Evolutionary conservation across 2,888 invertebrate genomes (phyloP), one percentile per base, ranked within the genome.

Genomic region (Chrysolina haemoptera): DNA sequence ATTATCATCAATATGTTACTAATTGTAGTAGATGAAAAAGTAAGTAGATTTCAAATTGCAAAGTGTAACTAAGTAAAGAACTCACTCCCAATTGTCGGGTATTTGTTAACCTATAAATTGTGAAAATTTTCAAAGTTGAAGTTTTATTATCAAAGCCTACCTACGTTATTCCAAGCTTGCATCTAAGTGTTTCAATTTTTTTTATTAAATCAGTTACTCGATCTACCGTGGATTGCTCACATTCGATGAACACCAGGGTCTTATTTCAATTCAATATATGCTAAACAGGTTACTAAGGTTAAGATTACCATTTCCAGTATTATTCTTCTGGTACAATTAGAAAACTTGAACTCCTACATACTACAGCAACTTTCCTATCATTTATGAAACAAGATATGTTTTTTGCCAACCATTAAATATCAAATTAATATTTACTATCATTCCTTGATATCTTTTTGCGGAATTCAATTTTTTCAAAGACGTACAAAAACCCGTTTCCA

Each of bases 401-500:
- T 67, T 46, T 55, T 40, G 22, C 22, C 35, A 35, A 35, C 27
- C 65, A 71, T 71, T 68, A 67, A 71, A 67, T 71, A 67, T 62
- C 48, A 62, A 71, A 71, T 71, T 71, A 71, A 71, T 71, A 43
- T 62, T 67, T 40, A 40, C 71, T 62, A 71, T 71, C 71, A 22
- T 35, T 41, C 62, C 62, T 71, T 27, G 59, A 67, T 62, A 71
- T 67, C 71, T 71, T 64, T 70, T 27, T 22, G n/a, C 18, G 16
- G 53, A 22, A 65, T 69, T 20, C 3, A 16, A 20, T 70, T 63
- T 70, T 70, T 22, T 65, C 22, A 8, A n/a, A 1, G 35, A 18
- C 18, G 8, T 11, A 22, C 66, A 71, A 68, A 71, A 74, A 74
- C 74, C 41, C 11, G 71, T 71, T 71, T 74, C 22, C 59, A 65